phyloP scores from a whole-genome alignment of 2,113 vertebrate genomes.

The Tragelaphus buxtoni region DNA sequence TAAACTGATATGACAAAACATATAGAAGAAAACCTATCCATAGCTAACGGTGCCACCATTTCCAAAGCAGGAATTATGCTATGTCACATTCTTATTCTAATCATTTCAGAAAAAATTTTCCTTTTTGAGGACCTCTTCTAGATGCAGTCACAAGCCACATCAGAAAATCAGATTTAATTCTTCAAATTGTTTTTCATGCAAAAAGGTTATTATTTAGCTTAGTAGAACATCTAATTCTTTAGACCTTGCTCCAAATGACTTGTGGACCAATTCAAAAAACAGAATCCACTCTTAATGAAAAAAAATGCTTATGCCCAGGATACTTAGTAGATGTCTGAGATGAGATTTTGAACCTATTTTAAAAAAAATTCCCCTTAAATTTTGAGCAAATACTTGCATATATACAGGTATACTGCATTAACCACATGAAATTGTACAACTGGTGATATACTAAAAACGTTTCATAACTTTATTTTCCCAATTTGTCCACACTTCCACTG shows the following conservation, averaged over 20 bases:
- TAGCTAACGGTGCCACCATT: not conserved
- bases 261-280: not conserved
- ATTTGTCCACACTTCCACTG: not conserved
- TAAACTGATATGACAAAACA: not conserved
- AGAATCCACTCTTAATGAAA: not conserved
- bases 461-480: not conserved
- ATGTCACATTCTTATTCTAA: not conserved
- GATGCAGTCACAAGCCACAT: not conserved
- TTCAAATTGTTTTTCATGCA: not conserved
- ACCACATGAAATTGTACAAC: not conserved
- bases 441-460: not conserved
- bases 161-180: not conserved
- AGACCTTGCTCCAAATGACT: not conserved
- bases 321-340: not conserved
- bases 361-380: not conserved
- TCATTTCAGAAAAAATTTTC: slow-evolving; percentile 16
- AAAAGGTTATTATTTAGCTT: not conserved
- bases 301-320: not conserved
- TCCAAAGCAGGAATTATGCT: not conserved
- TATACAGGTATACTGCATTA: not conserved
- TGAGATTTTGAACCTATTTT: not conserved
- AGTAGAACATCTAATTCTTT: not conserved
- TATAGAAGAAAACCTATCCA: not conserved
- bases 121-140: not conserved
- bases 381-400: not conserved